Percentiles rank a stretch among this genome's conserved stretches.
These are phyloP conservation scores for Gavia stellata DNA, from an alignment of 2,113 vertebrate species.

Conservation along the genomic window DNA sequence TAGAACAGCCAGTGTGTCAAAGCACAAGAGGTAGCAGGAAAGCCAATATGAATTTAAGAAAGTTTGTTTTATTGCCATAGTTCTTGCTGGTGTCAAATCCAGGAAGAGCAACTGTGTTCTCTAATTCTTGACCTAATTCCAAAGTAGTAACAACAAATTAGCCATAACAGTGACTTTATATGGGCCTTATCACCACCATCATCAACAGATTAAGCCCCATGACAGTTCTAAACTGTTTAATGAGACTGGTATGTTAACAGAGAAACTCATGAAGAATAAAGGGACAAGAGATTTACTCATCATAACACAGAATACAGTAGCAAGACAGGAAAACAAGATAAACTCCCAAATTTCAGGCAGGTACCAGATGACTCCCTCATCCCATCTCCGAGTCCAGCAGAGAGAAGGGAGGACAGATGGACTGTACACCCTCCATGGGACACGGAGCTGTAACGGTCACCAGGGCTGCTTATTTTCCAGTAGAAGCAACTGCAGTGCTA, in stretches of 20 bases:
- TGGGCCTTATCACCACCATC: neutral
- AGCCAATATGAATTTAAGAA: neutral
- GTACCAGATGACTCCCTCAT: neutral
- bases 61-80: neutral
- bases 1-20: neutral
- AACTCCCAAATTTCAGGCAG: neutral
- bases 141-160: neutral
- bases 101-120: neutral
- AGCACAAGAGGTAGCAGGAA: neutral
- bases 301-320: neutral
- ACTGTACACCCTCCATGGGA: rapidly evolving
- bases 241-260: neutral
- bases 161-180: neutral
- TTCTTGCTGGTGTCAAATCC: neutral
- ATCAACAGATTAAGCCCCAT: neutral
- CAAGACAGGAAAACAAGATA: neutral
- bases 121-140: neutral
- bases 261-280: neutral
- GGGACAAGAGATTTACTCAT: neutral
- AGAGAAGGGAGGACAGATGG: neutral
- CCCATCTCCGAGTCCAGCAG: rapidly evolving
- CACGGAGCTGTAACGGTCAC: neutral
- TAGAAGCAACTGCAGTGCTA: neutral
- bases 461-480: rapidly evolving
- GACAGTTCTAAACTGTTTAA: neutral